phyloP scores from a whole-genome alignment of 2,888 invertebrate genomes.

The Piscicola geometra region DNA sequence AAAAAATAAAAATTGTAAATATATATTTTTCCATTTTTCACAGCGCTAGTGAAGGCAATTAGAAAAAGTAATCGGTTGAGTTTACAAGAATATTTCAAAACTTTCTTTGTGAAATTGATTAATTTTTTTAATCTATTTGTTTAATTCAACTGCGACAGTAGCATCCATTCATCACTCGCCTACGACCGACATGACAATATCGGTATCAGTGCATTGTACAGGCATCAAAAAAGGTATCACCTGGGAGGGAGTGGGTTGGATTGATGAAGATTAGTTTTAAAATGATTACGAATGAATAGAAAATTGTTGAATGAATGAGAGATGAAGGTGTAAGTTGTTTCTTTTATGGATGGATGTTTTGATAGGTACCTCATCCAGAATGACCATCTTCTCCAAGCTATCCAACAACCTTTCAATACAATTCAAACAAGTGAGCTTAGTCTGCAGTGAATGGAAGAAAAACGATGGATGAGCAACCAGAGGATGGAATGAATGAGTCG shows the following conservation, averaged over 20 bases:
- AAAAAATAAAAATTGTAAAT: background rate
- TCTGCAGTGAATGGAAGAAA: too few relatives aligned
- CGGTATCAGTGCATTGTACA: conserved; percentile 79
- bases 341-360: background rate
- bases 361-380: conserved; percentile 77
- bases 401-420: conserved; percentile 71
- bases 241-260: too few relatives aligned
- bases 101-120: too few relatives aligned
- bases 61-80: too few relatives aligned
- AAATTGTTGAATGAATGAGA: too few relatives aligned
- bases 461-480: too few relatives aligned
- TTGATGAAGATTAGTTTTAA: too few relatives aligned
- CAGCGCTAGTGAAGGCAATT: background rate
- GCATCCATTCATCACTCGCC: conserved; percentile 63
- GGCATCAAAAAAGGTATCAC: conserved; percentile 74
- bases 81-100: too few relatives aligned
- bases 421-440: conserved; percentile 55
- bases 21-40: background rate
- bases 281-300: too few relatives aligned
- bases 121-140: too few relatives aligned
- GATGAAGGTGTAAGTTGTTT: too few relatives aligned
- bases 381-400: conserved; percentile 77
- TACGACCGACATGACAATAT: conserved; percentile 81
- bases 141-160: background rate
- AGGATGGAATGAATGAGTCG: too few relatives aligned